Percentiles rank a stretch among this genome's conserved stretches.
Evolutionary conservation across 2,113 vertebrate species (phyloP).

Genomic region (Zosterops hypoxanthus): DNA sequence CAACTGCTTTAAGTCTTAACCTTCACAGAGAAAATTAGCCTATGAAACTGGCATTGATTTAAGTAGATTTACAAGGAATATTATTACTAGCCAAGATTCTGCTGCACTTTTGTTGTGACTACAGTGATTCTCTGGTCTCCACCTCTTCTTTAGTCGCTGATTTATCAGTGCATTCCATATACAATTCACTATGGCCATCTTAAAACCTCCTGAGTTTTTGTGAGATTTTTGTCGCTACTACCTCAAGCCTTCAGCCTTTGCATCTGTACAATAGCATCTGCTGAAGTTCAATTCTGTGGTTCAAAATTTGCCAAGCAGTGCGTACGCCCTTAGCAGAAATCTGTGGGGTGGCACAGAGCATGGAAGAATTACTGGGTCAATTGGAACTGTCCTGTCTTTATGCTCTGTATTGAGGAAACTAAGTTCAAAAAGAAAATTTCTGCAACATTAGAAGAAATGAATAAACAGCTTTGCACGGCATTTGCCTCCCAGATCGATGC

Average conservation of each 20-base stretch:
- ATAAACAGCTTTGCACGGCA: not conserved
- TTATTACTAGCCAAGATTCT: not conserved
- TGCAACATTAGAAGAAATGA: fast-evolving
- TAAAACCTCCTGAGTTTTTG: not conserved
- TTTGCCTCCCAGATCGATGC: not conserved
- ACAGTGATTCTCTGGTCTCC: not conserved
- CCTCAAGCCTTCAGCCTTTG: not conserved
- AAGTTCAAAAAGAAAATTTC: not conserved
- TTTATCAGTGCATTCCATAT: not conserved
- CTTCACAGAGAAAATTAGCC: not conserved
- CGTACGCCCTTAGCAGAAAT: fast-evolving
- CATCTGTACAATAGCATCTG: not conserved
- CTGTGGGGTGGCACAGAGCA: fast-evolving
- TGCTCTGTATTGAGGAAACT: not conserved
- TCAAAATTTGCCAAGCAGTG: not conserved
- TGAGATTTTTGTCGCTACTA: not conserved
- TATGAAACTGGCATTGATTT: not conserved
- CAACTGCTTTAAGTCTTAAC: not conserved
- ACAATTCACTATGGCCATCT: not conserved
- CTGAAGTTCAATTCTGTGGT: fast-evolving
- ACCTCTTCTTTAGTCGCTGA: not conserved
- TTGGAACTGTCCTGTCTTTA: fast-evolving
- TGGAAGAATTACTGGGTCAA: fast-evolving
- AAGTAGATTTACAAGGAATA: not conserved
- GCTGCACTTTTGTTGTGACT: not conserved